Conservation (phyloP, 2,888 invertebrate genomes). For the Eutolmus rufibarbis region DNA sequence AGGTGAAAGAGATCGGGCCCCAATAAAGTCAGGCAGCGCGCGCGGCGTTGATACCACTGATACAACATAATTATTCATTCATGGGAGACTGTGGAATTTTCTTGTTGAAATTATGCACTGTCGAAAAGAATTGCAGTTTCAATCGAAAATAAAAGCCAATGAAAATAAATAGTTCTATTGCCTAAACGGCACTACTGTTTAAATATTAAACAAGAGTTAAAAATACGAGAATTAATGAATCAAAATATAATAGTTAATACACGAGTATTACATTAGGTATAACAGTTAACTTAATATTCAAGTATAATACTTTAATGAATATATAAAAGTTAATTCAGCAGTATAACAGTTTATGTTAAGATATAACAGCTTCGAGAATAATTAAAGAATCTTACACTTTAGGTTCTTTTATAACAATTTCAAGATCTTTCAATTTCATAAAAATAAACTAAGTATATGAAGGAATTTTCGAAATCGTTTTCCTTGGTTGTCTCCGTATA, state of each 20-base stretch:
- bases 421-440: no score
- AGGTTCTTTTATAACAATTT: no score
- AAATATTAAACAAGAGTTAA: no score
- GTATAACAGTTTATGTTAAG: background rate
- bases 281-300: no score
- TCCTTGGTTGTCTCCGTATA: no score
- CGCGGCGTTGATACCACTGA: background rate
- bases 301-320: background rate
- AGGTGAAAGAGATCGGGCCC: background rate
- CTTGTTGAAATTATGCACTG: background rate
- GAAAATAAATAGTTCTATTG: background rate
- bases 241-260: background rate
- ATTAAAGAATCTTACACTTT: no score
- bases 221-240: no score
- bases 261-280: no score
- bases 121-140: background rate
- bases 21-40: background rate
- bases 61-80: background rate
- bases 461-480: no score
- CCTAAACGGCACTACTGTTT: no score
- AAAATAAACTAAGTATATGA: no score
- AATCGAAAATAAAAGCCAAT: background rate
- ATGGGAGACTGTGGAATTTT: background rate
- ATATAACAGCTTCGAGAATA: background rate
- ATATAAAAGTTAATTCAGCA: background rate